Evolutionary conservation across 1,140 invertebrate species (phyloP), one percentile per base, ranked within the genome.

Genomic region (Dendroctonus ponderosae): DNA sequence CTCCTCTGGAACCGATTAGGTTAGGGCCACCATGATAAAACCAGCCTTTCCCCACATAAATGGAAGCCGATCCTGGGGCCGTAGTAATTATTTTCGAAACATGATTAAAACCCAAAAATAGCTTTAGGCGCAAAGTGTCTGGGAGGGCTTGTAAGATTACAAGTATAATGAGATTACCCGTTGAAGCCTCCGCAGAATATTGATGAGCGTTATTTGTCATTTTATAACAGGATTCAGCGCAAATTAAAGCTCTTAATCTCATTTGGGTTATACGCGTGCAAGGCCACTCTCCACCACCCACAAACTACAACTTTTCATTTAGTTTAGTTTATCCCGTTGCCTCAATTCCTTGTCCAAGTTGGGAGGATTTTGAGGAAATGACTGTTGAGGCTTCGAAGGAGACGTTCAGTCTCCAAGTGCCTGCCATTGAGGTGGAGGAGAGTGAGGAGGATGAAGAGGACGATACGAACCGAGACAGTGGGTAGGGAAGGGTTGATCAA

Each of bases 221-320:
- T 68, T 63, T 66, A 52, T 66, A 68, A 68, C 60, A 68, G 60
- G 66, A 68, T 68, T 68, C 51, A 56, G 49, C 9, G 14, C 12
- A 60, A 62, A 68, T 62, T 68, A 68, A 58, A 63, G 52, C 60
- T 50, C 38, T 50, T 68, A 68, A 68, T 68, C 66, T 58, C 51
- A 51, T 68, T 68, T 68, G 49, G 59, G n/a, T 49, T 68, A 62
- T 62, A 40, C 54, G 48, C 43, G 52, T 57, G 48, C 59, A 68
- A 68, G 66, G 66, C 11, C 66, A 54, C 12, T 49, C 49, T 56
- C 48, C 26, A 26, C 26, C 26, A 26, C 26, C 3, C 26, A 26
- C 26, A 1, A 26, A 26, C 26, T 26, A 26, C 26, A 26, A 26
- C 26, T 46, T 57, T 65, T 37, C 14, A 15, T 38, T 58, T 44